phyloP scores from a whole-genome alignment of 1,140 invertebrate genomes.

The Procambarus virginalis region DNA sequence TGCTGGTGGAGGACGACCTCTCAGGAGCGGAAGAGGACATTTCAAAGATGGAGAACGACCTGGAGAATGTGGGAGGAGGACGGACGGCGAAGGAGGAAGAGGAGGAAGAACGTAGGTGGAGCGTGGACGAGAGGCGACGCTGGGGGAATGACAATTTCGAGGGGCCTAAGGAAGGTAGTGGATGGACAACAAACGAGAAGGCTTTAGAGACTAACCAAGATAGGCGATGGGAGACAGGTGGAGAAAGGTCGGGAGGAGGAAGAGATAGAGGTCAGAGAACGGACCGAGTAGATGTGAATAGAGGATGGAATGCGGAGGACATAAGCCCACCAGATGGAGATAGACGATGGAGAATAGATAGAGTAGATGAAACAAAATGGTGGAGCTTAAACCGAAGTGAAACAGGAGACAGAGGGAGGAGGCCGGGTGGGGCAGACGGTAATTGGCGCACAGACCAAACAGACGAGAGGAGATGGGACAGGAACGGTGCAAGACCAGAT shows the following conservation, averaged over 20 bases:
- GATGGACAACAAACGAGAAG: background rate
- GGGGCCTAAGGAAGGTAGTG: background rate
- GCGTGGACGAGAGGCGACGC: background rate
- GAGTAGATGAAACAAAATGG: background rate
- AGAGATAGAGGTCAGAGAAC: background rate
- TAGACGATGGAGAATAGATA: background rate
- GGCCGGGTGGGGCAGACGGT: background rate
- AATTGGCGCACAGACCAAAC: background rate
- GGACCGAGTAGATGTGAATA: background rate
- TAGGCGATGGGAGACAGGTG: no score
- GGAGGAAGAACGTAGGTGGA: background rate
- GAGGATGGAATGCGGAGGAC: background rate
- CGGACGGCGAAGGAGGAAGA: slow-evolving; percentile 5
- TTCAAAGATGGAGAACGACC: background rate
- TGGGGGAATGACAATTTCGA: background rate
- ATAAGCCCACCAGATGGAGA: background rate
- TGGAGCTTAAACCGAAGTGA: background rate
- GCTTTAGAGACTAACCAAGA: background rate
- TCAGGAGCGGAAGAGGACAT: background rate
- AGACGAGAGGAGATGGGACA: background rate
- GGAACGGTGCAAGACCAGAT: background rate
- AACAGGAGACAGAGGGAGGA: no score
- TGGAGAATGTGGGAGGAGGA: background rate
- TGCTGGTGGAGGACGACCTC: background rate
- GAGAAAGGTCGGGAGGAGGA: background rate